Conservation (phyloP, 2,888 invertebrate genomes). For the Miltochrista miniata region DNA sequence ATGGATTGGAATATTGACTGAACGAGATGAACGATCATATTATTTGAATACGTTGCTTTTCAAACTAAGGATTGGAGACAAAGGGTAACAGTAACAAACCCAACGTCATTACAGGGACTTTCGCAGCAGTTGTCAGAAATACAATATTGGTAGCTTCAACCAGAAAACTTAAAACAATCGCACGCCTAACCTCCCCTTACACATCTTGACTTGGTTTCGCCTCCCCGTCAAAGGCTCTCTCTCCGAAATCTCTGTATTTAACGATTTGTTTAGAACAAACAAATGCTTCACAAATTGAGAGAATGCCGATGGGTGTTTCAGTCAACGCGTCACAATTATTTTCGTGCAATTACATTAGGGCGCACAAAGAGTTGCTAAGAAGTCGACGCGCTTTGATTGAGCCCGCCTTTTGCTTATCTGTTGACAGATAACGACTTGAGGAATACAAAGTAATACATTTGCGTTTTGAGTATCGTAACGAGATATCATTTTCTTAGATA, state of each 20-base stretch:
- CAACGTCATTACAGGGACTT: conserved; percentile 24
- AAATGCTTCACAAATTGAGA: conserved; percentile 26
- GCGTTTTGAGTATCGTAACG: no score
- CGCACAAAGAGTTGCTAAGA: conserved; percentile 31
- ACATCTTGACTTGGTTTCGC: background rate
- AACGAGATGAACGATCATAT: no score
- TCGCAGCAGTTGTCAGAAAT: conserved; percentile 43
- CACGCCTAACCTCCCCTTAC: conserved; percentile 4
- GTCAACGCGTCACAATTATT: conserved; percentile 33
- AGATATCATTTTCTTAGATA: conserved; percentile 2
- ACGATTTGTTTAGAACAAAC: conserved; percentile 33
- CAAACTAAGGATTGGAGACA: background rate
- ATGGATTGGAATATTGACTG: no score
- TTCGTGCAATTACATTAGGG: conserved; percentile 38
- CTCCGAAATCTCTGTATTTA: conserved; percentile 20
- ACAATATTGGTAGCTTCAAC: conserved; percentile 56
- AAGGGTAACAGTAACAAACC: conserved; percentile 10
- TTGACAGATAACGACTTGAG: conserved; percentile 4
- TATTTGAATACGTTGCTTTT: no score
- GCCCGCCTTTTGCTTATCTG: conserved; percentile 7
- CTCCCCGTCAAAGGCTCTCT: conserved; percentile 6
- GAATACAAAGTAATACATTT: background rate
- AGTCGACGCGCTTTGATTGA: conserved; percentile 19
- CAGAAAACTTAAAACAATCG: conserved; percentile 51
- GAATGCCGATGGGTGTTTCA: conserved; percentile 23